Conservation (phyloP, 2,113 vertebrate species). For the Opisthocomus hoazin region DNA sequence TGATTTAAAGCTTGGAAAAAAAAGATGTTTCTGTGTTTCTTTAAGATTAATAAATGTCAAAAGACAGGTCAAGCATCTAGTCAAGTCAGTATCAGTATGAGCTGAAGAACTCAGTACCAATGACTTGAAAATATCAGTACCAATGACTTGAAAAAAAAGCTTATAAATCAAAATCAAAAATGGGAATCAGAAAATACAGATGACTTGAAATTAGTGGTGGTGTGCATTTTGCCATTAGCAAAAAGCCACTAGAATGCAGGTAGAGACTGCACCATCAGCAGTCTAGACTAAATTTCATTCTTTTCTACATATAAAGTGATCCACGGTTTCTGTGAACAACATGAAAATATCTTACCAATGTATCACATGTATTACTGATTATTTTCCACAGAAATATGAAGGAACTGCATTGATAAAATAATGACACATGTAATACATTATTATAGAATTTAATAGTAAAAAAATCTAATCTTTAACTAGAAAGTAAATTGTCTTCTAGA, state of each 20-base stretch:
- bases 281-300: background rate
- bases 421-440: background rate
- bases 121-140: background rate
- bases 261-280: background rate
- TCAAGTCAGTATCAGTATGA: background rate
- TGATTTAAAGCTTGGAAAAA: background rate
- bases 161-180: background rate
- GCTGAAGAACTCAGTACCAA: background rate
- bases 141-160: background rate
- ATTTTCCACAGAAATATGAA: background rate
- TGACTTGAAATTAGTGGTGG: background rate
- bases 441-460: background rate
- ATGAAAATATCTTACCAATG: background rate
- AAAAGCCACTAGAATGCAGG: background rate
- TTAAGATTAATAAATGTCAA: background rate
- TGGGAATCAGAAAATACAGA: background rate
- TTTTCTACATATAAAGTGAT: background rate
- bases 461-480: background rate
- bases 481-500: background rate
- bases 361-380: background rate
- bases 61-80: background rate
- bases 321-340: background rate
- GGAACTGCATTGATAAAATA: background rate
- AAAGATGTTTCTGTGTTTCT: background rate
- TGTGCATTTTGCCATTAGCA: background rate